Evolutionary conservation across 1,140 invertebrate species (phyloP), one percentile per base, ranked within the genome.

Genomic region (Drosophila mojavensis): DNA sequence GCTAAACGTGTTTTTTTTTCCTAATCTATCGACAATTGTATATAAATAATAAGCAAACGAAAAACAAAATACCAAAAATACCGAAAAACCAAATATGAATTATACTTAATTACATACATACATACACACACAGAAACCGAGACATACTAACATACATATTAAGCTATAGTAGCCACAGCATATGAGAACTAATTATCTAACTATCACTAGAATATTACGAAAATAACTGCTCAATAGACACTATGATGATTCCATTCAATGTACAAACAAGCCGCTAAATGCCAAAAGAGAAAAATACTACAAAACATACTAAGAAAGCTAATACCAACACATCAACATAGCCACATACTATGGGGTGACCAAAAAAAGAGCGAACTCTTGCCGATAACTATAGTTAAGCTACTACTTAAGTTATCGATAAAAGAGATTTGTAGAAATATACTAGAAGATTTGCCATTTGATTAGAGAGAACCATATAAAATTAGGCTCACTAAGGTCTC

Each of bases 251-350:
- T 85, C 75, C 75, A 85, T 85, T 85, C 70, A 81, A 69, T 85
- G 82, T 85, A 85, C 82, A 85, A 85, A 84, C 54, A 47, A 72
- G 64, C 45, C 58, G 68, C 68, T 64, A 68, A 72, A 72, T 76
- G 60, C 59, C 50, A 79, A 72, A 72, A 33, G 33, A 7, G 6
- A 5, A 55, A 47, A 69, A 45, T 45, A 45, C 43, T 15, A 47
- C 9, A 9, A 47, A 69, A 24, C 47, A 55, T 39, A 39, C 36
- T 45, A 28, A 47, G 73, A 61, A 54, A 56, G 33, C 11, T 59
- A 61, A 47, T 66, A 78, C 15, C 30, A 69, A 54, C 39, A 50
- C 33, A 33, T 41, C 58, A 53, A 36, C 58, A 51, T 69, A 61
- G 36, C 36, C 36, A 39, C 10, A 39, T 39, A 24, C 20, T 3